Evolutionary conservation across 1,140 invertebrate species (phyloP).

Genomic region (Tachypleus tridentatus): DNA sequence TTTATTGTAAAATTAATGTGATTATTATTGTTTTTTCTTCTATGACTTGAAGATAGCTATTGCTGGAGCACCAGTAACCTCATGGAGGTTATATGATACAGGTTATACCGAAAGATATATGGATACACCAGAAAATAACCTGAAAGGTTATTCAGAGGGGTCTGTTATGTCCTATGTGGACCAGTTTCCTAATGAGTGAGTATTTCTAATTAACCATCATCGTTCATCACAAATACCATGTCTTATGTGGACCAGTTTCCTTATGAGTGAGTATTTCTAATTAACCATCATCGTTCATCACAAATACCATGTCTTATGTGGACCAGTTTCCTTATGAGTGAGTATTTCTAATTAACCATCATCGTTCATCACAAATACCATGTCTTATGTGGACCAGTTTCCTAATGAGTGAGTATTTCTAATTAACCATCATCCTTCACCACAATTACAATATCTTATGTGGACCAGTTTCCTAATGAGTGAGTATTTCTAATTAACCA

Average conservation of each 20-base stretch:
- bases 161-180: conserved; percentile 64
- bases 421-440: too few relatives aligned
- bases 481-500: too few relatives aligned
- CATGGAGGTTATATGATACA: conserved; percentile 88
- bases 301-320: too few relatives aligned
- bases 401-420: too few relatives aligned
- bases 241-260: neutral
- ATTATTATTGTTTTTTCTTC: neutral
- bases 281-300: too few relatives aligned
- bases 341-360: too few relatives aligned
- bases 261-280: neutral
- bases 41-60: conserved; percentile 37
- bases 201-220: conserved; percentile 21
- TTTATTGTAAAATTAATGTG: neutral
- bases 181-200: conserved; percentile 80
- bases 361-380: too few relatives aligned
- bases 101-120: conserved; percentile 97
- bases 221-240: too few relatives aligned
- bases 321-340: too few relatives aligned
- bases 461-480: too few relatives aligned
- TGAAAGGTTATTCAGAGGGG: conserved; percentile 59
- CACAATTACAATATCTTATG: too few relatives aligned
- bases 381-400: too few relatives aligned
- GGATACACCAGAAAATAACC: conserved; percentile 74
- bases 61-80: conserved; percentile 92